Percentiles rank a stretch among this genome's conserved stretches.
Conservation (phyloP, 2,888 invertebrate genomes). For the Agonopterix alstromeriana region DNA sequence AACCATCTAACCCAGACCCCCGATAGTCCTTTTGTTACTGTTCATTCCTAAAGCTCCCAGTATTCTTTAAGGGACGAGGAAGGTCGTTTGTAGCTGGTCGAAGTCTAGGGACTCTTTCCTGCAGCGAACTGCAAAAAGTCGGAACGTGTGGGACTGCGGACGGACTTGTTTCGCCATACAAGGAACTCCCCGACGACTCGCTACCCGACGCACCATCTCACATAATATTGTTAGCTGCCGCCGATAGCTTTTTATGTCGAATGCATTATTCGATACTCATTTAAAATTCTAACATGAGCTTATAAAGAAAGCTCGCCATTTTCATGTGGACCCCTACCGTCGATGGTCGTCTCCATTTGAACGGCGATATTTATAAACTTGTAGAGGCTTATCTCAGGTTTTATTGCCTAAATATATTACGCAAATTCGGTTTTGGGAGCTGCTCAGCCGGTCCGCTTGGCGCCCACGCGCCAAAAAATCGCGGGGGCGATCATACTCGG, state of each 20-base stretch:
- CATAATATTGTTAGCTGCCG: conserved; percentile 72
- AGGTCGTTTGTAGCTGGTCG: conserved; percentile 38
- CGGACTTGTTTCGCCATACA: conserved; percentile 74
- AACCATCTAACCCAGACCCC: conserved; percentile 42
- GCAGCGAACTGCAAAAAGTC: conserved; percentile 67
- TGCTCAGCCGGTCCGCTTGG: conserved; percentile 31
- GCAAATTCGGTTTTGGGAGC: conserved; percentile 65
- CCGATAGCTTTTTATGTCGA: conserved; percentile 73
- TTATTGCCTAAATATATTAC: conserved; percentile 61
- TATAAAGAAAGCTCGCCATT: conserved; percentile 73
- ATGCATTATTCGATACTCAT: conserved; percentile 77
- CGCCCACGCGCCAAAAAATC: conserved; percentile 66
- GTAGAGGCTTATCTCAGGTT: conserved; percentile 16
- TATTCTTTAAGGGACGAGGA: conserved; percentile 29
- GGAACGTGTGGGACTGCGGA: conserved; percentile 73
- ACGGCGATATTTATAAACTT: conserved; percentile 2
- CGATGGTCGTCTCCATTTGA: conserved; percentile 43
- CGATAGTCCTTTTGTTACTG: conserved; percentile 33
- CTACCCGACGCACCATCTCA: conserved; percentile 71
- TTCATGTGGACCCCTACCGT: conserved; percentile 64
- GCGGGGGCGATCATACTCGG: conserved; percentile 62
- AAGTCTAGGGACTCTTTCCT: conserved; percentile 56
- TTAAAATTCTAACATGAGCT: conserved; percentile 75
- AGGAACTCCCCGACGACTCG: conserved; percentile 62
- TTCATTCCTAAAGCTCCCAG: conserved; percentile 5